Evolutionary conservation across 2,113 vertebrate species (phyloP), one percentile per base, ranked within the genome.

Genomic region (Hyperopisus bebe): DNA sequence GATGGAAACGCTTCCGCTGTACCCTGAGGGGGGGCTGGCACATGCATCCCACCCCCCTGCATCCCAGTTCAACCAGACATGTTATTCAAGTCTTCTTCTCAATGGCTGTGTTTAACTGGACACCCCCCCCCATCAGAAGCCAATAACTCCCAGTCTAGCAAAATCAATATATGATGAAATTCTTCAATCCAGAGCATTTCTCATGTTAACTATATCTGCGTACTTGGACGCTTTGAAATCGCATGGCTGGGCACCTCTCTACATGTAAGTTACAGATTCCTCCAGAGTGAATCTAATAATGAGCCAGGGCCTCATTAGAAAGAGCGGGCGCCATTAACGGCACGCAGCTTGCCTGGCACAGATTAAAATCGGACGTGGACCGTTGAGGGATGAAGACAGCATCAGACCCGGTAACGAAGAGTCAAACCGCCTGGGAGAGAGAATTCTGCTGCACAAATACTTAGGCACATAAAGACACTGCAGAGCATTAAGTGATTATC

Each of bases 401-500:
- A 17, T 13, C 48, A 86, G 47, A 86, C 39, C 46, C 84, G 35
- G 13, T 17, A 24, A 31, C 0, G 24, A n/a, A 42, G 7, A 42
- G 17, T 39, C 51, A 58, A 55, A 19, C 31, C 0, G 0, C 24
- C 15, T 39, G 21, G 88, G 86, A 77, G 86, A 66, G 62, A 3
- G 15, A 90, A 89, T 48, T 86, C 24, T 88, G 74, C 84, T 88
- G 85, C 24, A 87, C 53, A 87, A 80, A 90, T 86, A 86, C 50
- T 89, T 77, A 89, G 88, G 19, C 89, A 82, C 50, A 74, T 90
- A 48, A 87, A 91, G 92, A 92, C 91, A 91, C 84, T 80, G 88
- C 58, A 88, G 70, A 50, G 66, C 86, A 91, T 92, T 50, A 91
- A 92, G 91, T 90, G 91, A 95, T 93, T 94, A 94, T 90, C 92